These are phyloP conservation scores for Pedicia rivosa DNA, from an alignment of 2,888 invertebrate genomes.

Conservation along the genomic window DNA sequence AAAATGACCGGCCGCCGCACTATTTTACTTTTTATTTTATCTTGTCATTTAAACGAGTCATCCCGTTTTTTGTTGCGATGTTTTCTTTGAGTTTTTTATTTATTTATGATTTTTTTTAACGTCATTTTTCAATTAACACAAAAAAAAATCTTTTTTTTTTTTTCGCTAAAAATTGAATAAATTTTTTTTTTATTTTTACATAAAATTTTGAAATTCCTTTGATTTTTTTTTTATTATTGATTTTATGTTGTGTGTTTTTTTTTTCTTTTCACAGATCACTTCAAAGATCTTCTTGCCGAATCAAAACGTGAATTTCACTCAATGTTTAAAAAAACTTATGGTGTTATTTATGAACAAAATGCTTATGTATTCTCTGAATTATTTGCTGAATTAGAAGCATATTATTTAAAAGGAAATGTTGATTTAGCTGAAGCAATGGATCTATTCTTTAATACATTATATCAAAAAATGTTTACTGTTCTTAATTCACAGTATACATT, in stretches of 20 bases:
- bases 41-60: no score
- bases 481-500: slow-evolving; percentile 86
- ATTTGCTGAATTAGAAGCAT: slow-evolving; percentile 76
- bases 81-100: no score
- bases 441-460: slow-evolving; percentile 79
- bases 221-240: neutral
- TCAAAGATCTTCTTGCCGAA: slow-evolving; percentile 65
- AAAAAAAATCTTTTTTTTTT: no score
- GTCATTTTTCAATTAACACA: no score
- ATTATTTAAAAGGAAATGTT: slow-evolving; percentile 71
- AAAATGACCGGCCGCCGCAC: no score
- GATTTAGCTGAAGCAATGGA: slow-evolving; percentile 79
- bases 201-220: neutral
- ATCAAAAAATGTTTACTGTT: slow-evolving; percentile 92
- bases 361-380: slow-evolving; percentile 83
- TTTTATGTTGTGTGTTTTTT: slow-evolving; percentile 6
- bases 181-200: no score
- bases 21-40: no score
- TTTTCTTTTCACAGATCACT: slow-evolving; percentile 56
- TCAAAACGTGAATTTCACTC: slow-evolving; percentile 80
- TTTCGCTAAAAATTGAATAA: no score
- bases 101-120: no score
- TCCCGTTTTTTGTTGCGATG: no score
- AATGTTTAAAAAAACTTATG: slow-evolving; percentile 93
- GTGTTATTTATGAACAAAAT: slow-evolving; percentile 87